Conservation (phyloP, 2,888 invertebrate species). For the Lucinisca nassula region DNA sequence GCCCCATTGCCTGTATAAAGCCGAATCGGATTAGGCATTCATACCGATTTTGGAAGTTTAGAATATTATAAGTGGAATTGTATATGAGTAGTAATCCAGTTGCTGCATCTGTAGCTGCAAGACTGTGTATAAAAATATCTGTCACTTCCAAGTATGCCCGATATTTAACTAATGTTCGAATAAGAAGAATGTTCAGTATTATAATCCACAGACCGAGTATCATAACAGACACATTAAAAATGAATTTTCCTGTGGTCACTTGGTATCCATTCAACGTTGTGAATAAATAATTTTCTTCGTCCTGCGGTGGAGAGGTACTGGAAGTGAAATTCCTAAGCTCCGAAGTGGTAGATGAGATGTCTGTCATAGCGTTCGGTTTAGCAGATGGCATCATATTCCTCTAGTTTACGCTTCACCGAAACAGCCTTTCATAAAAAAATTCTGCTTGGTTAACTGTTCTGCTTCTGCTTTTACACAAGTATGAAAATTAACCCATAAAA, state of each 20-base stretch:
- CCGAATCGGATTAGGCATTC: slow-evolving; percentile 74
- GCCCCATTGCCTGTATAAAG: slow-evolving; percentile 61
- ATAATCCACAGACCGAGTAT: slow-evolving; percentile 70
- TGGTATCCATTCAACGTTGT: slow-evolving; percentile 68
- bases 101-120: slow-evolving; percentile 74
- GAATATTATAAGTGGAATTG: slow-evolving; percentile 74
- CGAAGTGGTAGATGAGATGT: not conserved
- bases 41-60: slow-evolving; percentile 74
- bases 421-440: not conserved
- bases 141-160: slow-evolving; percentile 63
- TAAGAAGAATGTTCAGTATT: slow-evolving; percentile 65
- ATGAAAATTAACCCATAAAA: too few relatives aligned
- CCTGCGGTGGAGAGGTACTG: not conserved
- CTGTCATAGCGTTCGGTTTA: not conserved
- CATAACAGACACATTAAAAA: slow-evolving; percentile 52
- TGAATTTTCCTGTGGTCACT: slow-evolving; percentile 60
- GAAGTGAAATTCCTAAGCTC: not conserved
- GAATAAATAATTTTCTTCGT: slow-evolving; percentile 45
- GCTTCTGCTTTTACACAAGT: not conserved
- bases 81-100: slow-evolving; percentile 76
- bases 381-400: not conserved
- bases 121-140: slow-evolving; percentile 70
- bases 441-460: not conserved
- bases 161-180: slow-evolving; percentile 64
- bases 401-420: not conserved